A percentile compares a stretch with the other conserved stretches of the same genome.
These are phyloP conservation scores for Potorous gilbertii DNA, from an alignment of 2,797 vertebrate species.

Conservation along the genomic window DNA sequence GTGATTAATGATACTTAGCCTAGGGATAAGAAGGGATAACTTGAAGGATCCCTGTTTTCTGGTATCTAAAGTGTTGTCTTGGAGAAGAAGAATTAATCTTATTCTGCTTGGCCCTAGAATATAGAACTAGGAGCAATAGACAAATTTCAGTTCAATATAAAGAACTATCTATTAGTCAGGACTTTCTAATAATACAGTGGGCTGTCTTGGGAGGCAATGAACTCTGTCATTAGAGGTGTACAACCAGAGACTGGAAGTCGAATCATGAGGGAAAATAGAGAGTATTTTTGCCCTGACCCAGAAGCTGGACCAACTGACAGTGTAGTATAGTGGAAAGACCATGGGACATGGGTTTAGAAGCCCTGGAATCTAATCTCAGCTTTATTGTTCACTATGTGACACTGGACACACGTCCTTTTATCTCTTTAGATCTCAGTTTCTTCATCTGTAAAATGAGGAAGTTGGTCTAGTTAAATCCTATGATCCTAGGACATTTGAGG, in stretches of 20 bases:
- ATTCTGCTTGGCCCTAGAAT: neutral
- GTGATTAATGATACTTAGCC: neutral
- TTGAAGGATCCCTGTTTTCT: neutral
- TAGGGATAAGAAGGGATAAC: neutral
- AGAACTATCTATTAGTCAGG: neutral
- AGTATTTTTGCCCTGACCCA: neutral
- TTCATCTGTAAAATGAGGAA: neutral
- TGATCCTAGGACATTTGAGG: neutral
- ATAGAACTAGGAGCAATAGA: conserved; percentile 2
- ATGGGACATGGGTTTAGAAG: neutral
- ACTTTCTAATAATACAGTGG: neutral
- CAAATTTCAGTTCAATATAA: neutral
- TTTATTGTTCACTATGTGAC: neutral
- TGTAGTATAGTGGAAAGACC: neutral
- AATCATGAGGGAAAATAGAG: neutral
- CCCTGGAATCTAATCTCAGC: neutral
- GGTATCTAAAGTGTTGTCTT: neutral
- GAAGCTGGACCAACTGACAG: neutral
- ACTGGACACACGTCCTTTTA: neutral
- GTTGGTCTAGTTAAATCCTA: neutral
- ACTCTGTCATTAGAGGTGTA: neutral
- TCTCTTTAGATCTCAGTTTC: neutral
- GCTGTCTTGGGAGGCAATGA: neutral
- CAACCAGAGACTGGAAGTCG: neutral
- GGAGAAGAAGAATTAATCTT: neutral